Base-by-base conservation (phyloP, 2,888 invertebrate genomes). In the Eumerus sabulonum region DNA sequence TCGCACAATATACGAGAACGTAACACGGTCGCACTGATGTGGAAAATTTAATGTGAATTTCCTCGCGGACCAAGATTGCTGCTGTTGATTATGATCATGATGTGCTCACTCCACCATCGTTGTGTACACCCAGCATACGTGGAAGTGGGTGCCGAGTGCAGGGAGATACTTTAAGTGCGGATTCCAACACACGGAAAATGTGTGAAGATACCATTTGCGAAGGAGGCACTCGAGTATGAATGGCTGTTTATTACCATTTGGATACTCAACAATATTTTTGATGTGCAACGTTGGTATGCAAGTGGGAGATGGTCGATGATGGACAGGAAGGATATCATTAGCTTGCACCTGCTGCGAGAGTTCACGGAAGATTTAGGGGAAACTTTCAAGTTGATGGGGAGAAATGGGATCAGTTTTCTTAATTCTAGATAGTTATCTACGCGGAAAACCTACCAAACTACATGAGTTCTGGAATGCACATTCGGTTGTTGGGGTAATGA, bases 1-100 rank as follows among this genome's bases (percentile, higher is more conserved):
- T 68, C 50, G 50, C 57, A 57, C 62, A 53, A 59, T 57, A 62
- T 51, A 40, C 40, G 72, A 68, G 68, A 74, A 64, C 54, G 47
- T 63, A 79, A 74, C 68, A 79, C 64, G 63, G 64, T 70, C 59
- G 74, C 79, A 79, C 56, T 70, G 79, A 47, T 74, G 74, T 79
- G 79, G 79, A 79, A 79, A 79, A 79, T 79, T 64, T 74, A 79
- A 79, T 79, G 54, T 79, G 74, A 74, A 70, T 70, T 74, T 74
- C 70, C 56, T 51, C 59, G 60, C 74, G 74, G 48, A 51, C 42
- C 44, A 44, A 54, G 54, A 56, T 70, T 57, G 45, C 70, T 67
- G 76, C 72, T 67, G 51, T 67, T 72, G 76, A 77, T 77, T 77
- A 77, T 67, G 72, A 77, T 72, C 66, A 45, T 66, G 60, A 51